Percentiles rank a stretch among this genome's conserved stretches.
Conservation (phyloP, 2,888 invertebrate species). For the Drosophila yooni region DNA sequence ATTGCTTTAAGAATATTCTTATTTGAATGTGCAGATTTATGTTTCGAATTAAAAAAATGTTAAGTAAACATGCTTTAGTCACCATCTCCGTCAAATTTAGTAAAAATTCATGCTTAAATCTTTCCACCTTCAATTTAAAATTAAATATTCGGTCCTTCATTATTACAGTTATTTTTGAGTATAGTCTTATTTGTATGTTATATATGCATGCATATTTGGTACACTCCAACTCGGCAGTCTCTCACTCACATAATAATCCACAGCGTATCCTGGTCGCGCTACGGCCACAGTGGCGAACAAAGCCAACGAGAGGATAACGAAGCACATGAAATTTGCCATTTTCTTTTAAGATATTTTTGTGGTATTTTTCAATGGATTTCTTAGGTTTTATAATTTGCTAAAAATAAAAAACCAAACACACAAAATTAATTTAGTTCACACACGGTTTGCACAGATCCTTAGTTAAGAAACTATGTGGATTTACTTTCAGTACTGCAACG, state of each 20-base stretch:
- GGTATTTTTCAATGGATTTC: slow-evolving; percentile 22
- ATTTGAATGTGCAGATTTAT: not conserved
- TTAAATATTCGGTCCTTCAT: not conserved
- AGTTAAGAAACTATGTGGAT: slow-evolving; percentile 13
- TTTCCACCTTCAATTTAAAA: not conserved
- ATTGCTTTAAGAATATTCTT: not conserved
- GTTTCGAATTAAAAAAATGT: not conserved
- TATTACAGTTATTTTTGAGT: not conserved
- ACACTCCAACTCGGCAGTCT: not conserved
- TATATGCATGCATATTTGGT: not conserved
- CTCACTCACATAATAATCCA: slow-evolving; percentile 88
- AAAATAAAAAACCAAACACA: slow-evolving; percentile 56
- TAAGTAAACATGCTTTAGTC: not conserved
- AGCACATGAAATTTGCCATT: slow-evolving; percentile 80
- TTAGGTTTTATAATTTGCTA: slow-evolving; percentile 43
- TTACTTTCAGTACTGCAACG: slow-evolving; percentile 77
- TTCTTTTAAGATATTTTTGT: slow-evolving; percentile 38
- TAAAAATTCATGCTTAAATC: not conserved
- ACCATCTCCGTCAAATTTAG: not conserved
- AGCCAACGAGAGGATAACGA: slow-evolving; percentile 78
- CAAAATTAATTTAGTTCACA: slow-evolving; percentile 19
- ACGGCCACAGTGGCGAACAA: slow-evolving; percentile 78
- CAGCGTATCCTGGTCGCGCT: slow-evolving; percentile 85
- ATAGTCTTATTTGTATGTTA: not conserved
- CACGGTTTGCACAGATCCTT: slow-evolving; percentile 42